phyloP scores from a whole-genome alignment of 2,888 invertebrate genomes.

The Gnatocerus cornutus region DNA sequence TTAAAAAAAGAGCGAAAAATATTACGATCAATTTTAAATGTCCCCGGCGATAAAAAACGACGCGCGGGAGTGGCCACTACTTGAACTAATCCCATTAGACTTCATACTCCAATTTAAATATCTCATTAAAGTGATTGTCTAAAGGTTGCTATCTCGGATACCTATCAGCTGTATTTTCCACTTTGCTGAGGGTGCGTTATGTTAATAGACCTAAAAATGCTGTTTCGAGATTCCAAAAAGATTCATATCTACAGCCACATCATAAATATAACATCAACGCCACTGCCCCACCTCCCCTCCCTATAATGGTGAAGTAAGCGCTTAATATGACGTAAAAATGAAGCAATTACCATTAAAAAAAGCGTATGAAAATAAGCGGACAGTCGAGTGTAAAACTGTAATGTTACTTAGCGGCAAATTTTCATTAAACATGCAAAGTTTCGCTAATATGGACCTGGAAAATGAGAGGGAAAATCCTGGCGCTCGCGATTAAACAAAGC shows the following conservation, averaged over 20 bases:
- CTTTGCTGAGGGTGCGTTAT: conserved; percentile 54
- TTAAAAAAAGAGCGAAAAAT: no score
- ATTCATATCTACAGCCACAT: conserved; percentile 36
- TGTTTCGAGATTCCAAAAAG: conserved; percentile 53
- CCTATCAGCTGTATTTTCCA: conserved; percentile 57
- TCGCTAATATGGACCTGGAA: conserved; percentile 41
- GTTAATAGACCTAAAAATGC: conserved; percentile 55
- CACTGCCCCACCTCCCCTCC: conserved; percentile 1
- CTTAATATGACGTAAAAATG: conserved; percentile 42
- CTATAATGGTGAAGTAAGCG: conserved; percentile 22
- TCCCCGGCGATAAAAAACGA: conserved; percentile 44
- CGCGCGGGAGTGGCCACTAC: conserved; percentile 50
- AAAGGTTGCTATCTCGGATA: conserved; percentile 59
- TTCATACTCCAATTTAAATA: conserved; percentile 60
- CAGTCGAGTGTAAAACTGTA: conserved; percentile 43
- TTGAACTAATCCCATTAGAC: conserved; percentile 53
- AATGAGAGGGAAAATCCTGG: conserved; percentile 49
- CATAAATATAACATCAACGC: conserved; percentile 37
- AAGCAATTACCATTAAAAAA: conserved; percentile 41
- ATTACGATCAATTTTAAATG: background rate
- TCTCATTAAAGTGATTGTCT: conserved; percentile 63
- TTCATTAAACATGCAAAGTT: conserved; percentile 48
- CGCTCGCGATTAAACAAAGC: conserved; percentile 60
- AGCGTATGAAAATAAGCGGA: conserved; percentile 38
- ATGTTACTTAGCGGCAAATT: conserved; percentile 43